Conservation (phyloP, 2,113 vertebrate species). For the Dipodomys stephensi region DNA sequence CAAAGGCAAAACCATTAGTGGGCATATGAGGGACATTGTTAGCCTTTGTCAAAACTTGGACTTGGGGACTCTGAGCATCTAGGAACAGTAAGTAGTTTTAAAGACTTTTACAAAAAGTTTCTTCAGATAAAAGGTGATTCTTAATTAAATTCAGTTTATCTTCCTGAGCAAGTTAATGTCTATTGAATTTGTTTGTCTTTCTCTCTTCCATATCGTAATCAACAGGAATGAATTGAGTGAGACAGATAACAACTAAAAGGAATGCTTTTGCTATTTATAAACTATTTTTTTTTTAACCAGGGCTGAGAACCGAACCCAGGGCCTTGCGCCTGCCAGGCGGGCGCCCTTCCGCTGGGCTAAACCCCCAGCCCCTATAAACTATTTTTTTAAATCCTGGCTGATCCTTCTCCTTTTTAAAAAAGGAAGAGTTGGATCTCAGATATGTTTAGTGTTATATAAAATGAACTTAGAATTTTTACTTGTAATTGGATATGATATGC, state of each 20-base stretch:
- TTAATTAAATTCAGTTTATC: not conserved
- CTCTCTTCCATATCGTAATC: not conserved
- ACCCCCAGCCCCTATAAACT: no score
- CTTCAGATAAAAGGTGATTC: not conserved
- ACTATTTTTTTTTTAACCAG: not conserved
- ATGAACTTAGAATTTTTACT: conserved; percentile 21
- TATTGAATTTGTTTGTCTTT: not conserved
- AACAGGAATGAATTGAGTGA: not conserved
- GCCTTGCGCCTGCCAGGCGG: no score
- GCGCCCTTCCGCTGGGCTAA: no score
- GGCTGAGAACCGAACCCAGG: no score
- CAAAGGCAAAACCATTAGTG: not conserved
- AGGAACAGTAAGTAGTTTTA: not conserved
- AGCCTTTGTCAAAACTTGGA: not conserved
- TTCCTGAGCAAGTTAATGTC: not conserved
- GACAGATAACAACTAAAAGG: not conserved
- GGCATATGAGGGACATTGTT: not conserved
- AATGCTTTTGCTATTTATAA: not conserved
- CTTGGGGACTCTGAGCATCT: not conserved
- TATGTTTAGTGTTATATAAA: not conserved
- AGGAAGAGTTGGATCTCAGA: not conserved
- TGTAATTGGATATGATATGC: not conserved
- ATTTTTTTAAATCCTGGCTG: not conserved
- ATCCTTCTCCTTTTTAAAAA: not conserved
- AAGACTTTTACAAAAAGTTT: not conserved